Evolutionary conservation across 1,140 invertebrate species (phyloP), one percentile per base, ranked within the genome.

Genomic region (Notospermus geniculatus): DNA sequence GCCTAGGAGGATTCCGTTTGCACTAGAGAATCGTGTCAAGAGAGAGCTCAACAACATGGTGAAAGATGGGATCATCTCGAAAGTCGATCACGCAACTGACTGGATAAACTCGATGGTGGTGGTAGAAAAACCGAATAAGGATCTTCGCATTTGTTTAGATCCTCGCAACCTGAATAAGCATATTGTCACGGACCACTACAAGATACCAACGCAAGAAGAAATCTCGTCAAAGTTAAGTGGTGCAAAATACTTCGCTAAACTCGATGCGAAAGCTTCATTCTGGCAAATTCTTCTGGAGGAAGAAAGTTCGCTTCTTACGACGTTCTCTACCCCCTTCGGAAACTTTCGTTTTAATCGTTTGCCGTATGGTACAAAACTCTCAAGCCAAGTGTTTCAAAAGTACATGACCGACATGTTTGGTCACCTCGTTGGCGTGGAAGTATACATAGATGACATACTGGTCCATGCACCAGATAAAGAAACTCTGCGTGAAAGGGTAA

Each of bases 361-460:
- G 32, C 57, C 61, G 2, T 59, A 59, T 54, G 66, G 60, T 9
- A 30, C 64, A 17, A 29, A 13, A n/a, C 28, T 11, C 32, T 41
- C 60, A 27, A 52, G 56, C 28, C 75, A 78, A 59, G 65, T 74
- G 2, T 82, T 74, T 63, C 71, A 78, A 45, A 62, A 67, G 54
- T 30, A 55, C 28, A 75, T 73, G 54, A 53, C 54, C 17, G 57
- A 74, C 60, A 62, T 72, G 43, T 74, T 77, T 7, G 46, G 65
- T 25, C 63, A 54, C 32, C 50, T 69, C n/a, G 22, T 50, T 25
- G 59, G 53, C 22, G 59, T 54, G 19, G 63, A 71, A 15, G 52
- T 54, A 22, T 54, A 61, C 4, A 39, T 67, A 11, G 68, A 72
- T 59, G 72, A 73, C 61, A 66, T 73, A 17, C 56, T 73, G 11